phyloP scores from a whole-genome alignment of 2,113 vertebrate species.

The Phyllostomus hastatus region DNA sequence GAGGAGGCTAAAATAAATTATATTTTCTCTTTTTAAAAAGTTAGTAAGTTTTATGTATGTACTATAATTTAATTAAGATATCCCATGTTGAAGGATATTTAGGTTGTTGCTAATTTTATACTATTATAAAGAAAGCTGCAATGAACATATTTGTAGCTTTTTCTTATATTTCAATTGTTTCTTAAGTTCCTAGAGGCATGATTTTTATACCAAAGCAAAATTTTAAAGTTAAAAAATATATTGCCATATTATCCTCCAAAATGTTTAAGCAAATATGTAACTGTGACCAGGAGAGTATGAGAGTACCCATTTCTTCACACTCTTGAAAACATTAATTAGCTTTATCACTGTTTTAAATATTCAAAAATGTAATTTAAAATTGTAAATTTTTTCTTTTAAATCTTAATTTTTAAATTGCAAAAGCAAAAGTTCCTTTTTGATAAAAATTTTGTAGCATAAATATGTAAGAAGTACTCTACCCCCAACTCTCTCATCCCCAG shows the following conservation, averaged over 20 bases:
- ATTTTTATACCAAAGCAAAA: neutral
- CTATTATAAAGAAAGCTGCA: neutral
- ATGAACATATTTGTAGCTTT: neutral
- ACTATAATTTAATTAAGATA: constrained; percentile 3
- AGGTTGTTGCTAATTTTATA: neutral
- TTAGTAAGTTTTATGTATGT: neutral
- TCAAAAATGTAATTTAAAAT: constrained; percentile 31
- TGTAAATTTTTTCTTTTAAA: constrained; percentile 16
- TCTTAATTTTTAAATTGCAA: neutral
- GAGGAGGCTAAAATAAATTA: neutral
- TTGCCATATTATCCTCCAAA: neutral
- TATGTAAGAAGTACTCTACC: neutral
- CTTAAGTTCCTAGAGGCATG: neutral
- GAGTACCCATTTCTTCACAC: neutral
- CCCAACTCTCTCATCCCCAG: neutral
- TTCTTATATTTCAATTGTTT: neutral
- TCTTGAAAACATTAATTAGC: constrained; percentile 15
- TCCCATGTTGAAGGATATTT: neutral
- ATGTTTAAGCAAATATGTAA: neutral
- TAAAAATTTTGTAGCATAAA: neutral
- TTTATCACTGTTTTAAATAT: constrained; percentile 39
- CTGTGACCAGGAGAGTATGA: neutral
- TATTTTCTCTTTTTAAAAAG: neutral
- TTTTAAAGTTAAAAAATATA: too few relatives aligned
- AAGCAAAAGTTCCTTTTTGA: neutral